Evolutionary conservation across 2,888 invertebrate genomes (phyloP).

Genomic region (Thereva nobilitata): DNA sequence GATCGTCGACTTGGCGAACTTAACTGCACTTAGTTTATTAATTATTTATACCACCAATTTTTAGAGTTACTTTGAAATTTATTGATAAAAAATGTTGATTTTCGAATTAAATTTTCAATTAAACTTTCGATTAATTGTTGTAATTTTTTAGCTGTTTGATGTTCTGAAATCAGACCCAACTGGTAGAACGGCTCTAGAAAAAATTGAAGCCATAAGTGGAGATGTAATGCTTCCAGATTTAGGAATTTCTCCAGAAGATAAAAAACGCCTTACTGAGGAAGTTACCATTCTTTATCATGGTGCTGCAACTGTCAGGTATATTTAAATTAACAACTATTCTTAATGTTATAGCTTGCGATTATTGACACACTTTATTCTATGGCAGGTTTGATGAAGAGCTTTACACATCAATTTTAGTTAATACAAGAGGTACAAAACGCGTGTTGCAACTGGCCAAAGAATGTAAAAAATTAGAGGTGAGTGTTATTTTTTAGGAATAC

Average conservation of each 20-base stretch:
- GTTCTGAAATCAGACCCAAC: conserved; percentile 68
- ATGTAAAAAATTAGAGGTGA: conserved; percentile 74
- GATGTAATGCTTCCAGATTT: conserved; percentile 68
- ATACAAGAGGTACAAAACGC: conserved; percentile 87
- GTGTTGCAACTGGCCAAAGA: conserved; percentile 81
- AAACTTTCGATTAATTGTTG: not conserved
- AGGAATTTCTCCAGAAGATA: conserved; percentile 67
- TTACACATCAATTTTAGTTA: conserved; percentile 86
- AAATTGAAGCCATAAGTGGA: conserved; percentile 70
- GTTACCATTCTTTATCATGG: conserved; percentile 80
- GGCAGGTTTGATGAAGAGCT: conserved; percentile 85
- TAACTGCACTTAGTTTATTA: too few relatives aligned
- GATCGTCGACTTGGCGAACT: too few relatives aligned
- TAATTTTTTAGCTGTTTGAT: conserved; percentile 69
- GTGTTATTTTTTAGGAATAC: conserved; percentile 23
- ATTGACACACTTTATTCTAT: not conserved
- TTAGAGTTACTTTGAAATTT: not conserved
- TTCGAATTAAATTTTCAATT: conserved; percentile 5
- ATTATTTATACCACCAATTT: conserved; percentile 39
- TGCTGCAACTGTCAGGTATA: conserved; percentile 64
- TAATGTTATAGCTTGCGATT: too few relatives aligned
- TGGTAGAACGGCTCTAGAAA: conserved; percentile 63
- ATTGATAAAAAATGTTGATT: not conserved
- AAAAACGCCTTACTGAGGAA: conserved; percentile 64
- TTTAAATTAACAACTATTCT: not conserved